phyloP scores from a whole-genome alignment of 1,140 invertebrate species.

The Pseudoatta argentina region DNA sequence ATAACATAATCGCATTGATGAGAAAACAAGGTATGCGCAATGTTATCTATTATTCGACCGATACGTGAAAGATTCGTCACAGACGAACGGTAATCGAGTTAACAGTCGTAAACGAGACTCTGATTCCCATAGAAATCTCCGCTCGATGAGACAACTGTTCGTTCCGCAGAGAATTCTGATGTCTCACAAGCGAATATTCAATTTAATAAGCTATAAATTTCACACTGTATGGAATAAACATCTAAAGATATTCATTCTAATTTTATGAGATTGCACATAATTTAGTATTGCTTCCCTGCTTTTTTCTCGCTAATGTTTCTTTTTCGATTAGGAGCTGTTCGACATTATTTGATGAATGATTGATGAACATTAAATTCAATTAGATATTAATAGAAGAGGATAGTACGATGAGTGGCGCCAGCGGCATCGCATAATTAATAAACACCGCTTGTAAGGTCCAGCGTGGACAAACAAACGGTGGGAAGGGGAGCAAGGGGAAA shows the following conservation, averaged over 20 bases:
- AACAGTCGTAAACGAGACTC: slow-evolving; percentile 22
- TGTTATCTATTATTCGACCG: background rate
- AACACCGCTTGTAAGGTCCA: slow-evolving; percentile 69
- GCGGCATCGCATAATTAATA: slow-evolving; percentile 75
- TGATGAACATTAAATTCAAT: slow-evolving; percentile 25
- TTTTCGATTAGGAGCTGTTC: background rate
- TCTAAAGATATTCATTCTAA: background rate
- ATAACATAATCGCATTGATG: background rate
- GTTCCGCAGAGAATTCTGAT: background rate
- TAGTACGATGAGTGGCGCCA: slow-evolving; percentile 11
- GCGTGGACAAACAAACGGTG: slow-evolving; percentile 45
- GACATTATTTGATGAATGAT: background rate
- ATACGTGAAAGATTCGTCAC: slow-evolving; percentile 5
- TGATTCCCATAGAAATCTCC: slow-evolving; percentile 23
- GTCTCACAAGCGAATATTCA: background rate
- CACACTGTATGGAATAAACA: background rate
- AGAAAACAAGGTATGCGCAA: background rate
- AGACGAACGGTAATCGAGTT: slow-evolving; percentile 39
- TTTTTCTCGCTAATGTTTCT: background rate
- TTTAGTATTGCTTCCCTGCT: background rate
- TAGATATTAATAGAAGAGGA: slow-evolving; percentile 31
- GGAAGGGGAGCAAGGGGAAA: slow-evolving; percentile 41
- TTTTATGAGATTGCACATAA: background rate
- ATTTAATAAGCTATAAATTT: background rate
- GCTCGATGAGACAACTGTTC: background rate